Conservation (phyloP, 1,140 invertebrate species). For the Ladona fulva region DNA sequence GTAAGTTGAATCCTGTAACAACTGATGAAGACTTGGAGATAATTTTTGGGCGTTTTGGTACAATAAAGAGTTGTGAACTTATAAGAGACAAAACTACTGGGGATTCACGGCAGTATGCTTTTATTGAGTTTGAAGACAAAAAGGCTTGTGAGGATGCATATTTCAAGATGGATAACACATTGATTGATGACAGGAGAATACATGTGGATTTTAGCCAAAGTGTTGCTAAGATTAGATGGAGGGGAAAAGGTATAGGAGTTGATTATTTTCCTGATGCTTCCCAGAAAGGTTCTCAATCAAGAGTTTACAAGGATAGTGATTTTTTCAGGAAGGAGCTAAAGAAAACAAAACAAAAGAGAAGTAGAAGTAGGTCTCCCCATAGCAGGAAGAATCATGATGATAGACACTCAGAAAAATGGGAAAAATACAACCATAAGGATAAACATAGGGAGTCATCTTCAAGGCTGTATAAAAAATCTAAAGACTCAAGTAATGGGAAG, state of each 20-base stretch:
- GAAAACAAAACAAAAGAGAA: no score
- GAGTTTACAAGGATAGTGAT: no score
- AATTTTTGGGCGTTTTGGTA: slow-evolving; percentile 95
- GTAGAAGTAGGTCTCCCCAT: no score
- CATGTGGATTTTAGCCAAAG: slow-evolving; percentile 99
- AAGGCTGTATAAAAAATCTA: no score
- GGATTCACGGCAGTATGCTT: slow-evolving; percentile 97
- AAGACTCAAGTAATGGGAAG: no score
- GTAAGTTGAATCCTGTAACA: slow-evolving; percentile 99
- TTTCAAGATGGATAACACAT: slow-evolving; percentile 99
- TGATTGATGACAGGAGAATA: slow-evolving; percentile 96
- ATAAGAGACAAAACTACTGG: slow-evolving; percentile 88
- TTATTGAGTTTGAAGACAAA: slow-evolving; percentile 94
- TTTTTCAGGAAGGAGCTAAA: no score
- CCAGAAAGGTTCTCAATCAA: no score
- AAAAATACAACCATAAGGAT: no score
- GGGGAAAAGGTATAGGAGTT: slow-evolving; percentile 52
- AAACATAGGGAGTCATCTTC: no score
- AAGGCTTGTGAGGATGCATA: slow-evolving; percentile 96
- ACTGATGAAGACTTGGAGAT: slow-evolving; percentile 96
- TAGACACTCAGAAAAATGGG: no score
- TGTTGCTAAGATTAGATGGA: slow-evolving; percentile 85
- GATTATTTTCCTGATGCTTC: not conserved
- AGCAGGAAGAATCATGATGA: no score
- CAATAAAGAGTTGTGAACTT: slow-evolving; percentile 85